Conservation (phyloP, 2,797 vertebrate species). For the Carcharodon carcharias region DNA sequence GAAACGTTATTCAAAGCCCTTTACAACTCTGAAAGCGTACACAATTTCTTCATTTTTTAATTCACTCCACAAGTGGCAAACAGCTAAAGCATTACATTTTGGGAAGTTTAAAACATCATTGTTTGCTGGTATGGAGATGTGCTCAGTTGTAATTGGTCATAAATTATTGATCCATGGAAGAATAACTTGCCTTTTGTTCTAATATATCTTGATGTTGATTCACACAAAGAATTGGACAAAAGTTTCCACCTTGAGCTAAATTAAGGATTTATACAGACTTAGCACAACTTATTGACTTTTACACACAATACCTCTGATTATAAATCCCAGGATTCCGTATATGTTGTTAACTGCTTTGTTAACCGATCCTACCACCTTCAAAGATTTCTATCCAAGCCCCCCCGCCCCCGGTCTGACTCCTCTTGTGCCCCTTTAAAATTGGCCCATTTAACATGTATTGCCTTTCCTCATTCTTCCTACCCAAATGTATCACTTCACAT, state of each 20-base stretch:
- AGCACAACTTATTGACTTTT: background rate
- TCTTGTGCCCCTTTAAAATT: background rate
- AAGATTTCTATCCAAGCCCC: background rate
- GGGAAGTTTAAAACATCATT: background rate
- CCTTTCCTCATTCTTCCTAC: background rate
- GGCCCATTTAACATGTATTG: background rate
- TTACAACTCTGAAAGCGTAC: background rate
- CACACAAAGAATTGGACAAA: background rate
- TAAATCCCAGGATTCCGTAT: background rate
- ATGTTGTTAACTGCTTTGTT: background rate
- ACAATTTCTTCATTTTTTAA: background rate
- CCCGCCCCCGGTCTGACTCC: fast-evolving
- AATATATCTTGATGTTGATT: background rate
- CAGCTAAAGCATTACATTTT: background rate
- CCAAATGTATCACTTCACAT: background rate
- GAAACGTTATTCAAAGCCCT: background rate
- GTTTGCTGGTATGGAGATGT: background rate
- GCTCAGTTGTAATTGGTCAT: background rate
- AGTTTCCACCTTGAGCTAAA: background rate
- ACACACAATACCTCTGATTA: background rate
- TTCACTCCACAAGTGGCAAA: background rate
- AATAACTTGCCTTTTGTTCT: background rate
- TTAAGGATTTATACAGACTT: background rate
- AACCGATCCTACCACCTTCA: background rate
- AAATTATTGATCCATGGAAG: background rate